Base-by-base conservation (phyloP, 2,888 invertebrate genomes). In the Tenthredo amoena region DNA sequence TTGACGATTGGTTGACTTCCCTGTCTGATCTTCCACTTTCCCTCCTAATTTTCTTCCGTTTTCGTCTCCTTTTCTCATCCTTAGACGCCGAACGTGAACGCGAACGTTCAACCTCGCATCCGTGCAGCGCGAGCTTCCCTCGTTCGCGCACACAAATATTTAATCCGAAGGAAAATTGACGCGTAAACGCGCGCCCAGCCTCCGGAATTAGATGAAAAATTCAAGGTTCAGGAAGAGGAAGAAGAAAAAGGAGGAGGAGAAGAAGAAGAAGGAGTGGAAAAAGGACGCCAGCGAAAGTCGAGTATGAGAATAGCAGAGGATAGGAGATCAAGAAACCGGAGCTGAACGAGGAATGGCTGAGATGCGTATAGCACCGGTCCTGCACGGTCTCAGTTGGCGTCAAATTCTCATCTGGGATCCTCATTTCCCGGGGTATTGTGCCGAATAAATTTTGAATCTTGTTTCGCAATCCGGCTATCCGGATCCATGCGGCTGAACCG, bases 121-220 rank as follows among this genome's bases (percentile, higher is more conserved):
- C 86, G 86, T 85, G 77, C 87, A 86, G 86, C 86, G 86, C 86
- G 85, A 89, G 86, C 84, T 87, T 87, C 87, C 82, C 81, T 85
- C 68, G 40, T 65, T 71, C 71, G 47, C 40, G n/a, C 77, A 50
- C 84, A 87, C 88, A 88, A 90, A 91, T 90, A 90, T 91, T 90
- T 90, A 90, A 91, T 91, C 87, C 87, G 85, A 86, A 65, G 62
- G 89, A 89, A 90, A 90, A 91, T 91, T 91, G 89, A 88, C 88
- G 88, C 88, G 88, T 86, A 87, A 85, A 86, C 84, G 79, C 86
- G 47, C 37, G 37, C 77, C 31, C 34, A 21, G 62, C 79, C 74
- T 79, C 50, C 15, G 77, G 50, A 62, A 77, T 79, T 85, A 79
- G 85, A 87, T 88, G 86, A 90, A 89, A 90, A 90, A 89, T 90